phyloP scores from a whole-genome alignment of 2,797 vertebrate genomes.

The Hephaestus fuliginosus region DNA sequence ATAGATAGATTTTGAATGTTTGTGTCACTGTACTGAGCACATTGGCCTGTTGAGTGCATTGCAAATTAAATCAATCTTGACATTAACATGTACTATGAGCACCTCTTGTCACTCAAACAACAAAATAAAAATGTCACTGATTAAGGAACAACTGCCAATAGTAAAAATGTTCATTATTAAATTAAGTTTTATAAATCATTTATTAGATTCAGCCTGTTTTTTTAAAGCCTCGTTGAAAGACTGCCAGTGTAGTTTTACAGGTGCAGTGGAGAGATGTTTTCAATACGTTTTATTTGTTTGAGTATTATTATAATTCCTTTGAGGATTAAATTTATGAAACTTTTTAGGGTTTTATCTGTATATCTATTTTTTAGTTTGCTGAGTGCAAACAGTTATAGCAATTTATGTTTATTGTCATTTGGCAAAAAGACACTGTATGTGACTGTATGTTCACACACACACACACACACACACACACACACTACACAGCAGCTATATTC shows the following conservation, averaged over 20 bases:
- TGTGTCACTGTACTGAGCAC: slow-evolving; percentile 18
- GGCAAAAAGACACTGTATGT: not conserved
- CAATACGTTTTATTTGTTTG: not conserved
- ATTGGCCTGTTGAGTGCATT: not conserved
- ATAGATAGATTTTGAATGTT: slow-evolving; percentile 7
- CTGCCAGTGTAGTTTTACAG: not conserved
- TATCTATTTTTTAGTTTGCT: not conserved
- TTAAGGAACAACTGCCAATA: not conserved
- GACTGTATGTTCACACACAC: not conserved
- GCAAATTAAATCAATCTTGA: slow-evolving; percentile 39
- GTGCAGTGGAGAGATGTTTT: not conserved
- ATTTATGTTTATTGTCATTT: not conserved
- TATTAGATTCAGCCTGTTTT: not conserved
- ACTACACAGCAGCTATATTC: not conserved
- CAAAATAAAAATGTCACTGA: slow-evolving; percentile 2
- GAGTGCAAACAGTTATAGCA: not conserved
- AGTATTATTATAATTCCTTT: not conserved
- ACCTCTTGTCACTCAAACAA: not conserved
- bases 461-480: not conserved
- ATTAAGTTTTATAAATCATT: too few species aligned
- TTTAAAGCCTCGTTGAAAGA: not conserved
- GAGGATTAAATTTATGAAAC: not conserved
- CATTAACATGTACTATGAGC: slow-evolving; percentile 19
- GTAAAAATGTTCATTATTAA: too few species aligned
- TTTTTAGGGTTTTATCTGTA: not conserved